These are phyloP conservation scores for Xylota sylvarum DNA, from an alignment of 2,888 invertebrate genomes.

Conservation along the genomic window DNA sequence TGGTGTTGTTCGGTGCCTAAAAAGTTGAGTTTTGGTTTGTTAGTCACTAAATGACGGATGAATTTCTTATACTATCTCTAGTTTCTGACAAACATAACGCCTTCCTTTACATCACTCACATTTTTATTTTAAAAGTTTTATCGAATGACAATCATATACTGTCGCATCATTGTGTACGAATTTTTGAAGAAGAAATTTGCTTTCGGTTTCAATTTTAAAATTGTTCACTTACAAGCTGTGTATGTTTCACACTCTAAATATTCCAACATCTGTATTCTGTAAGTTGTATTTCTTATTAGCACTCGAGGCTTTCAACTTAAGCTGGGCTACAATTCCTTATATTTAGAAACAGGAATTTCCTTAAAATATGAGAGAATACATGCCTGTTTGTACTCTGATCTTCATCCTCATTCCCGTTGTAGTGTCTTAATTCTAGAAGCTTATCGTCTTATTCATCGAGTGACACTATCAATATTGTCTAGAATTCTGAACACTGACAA, in stretches of 20 bases:
- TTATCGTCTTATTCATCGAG: too few relatives aligned
- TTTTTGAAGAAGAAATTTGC: conserved; percentile 1
- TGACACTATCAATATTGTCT: too few relatives aligned
- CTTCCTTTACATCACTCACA: background rate
- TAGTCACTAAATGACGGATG: background rate
- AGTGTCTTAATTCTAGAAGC: too few relatives aligned
- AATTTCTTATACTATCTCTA: background rate
- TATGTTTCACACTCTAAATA: background rate
- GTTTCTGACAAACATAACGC: conserved; percentile 1
- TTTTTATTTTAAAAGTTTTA: conserved; percentile 24
- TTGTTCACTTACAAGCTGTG: background rate
- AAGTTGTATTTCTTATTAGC: background rate
- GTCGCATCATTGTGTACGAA: conserved; percentile 1
- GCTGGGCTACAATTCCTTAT: too few relatives aligned
- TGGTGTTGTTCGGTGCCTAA: background rate
- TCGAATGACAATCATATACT: conserved; percentile 48
- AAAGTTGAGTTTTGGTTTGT: background rate
- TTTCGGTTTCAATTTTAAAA: conserved; percentile 1
- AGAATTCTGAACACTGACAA: too few relatives aligned
- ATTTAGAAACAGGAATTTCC: too few relatives aligned
- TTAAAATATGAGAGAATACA: too few relatives aligned
- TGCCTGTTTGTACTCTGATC: too few relatives aligned
- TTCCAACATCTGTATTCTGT: background rate
- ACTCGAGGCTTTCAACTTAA: too few relatives aligned
- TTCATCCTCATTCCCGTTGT: too few relatives aligned